Percentiles rank a stretch among this genome's conserved stretches.
Evolutionary conservation across 1,140 invertebrate species (phyloP).

Genomic region (Melanaphis sacchari): DNA sequence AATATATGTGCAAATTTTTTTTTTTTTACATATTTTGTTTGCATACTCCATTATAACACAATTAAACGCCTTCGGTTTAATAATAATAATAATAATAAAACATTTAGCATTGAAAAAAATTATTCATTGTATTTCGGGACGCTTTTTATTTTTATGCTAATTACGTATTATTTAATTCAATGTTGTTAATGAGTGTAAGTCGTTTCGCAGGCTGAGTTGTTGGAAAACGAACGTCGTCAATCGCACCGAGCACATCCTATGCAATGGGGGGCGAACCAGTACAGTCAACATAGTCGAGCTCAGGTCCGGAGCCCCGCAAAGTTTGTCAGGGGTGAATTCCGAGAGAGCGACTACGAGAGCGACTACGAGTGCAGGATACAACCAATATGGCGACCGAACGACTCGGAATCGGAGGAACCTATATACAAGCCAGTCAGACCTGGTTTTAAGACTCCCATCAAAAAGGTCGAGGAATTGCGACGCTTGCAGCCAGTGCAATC

Average conservation of each 20-base stretch:
- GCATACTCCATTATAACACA: neutral
- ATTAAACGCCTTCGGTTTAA: neutral
- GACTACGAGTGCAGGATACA: conserved; percentile 74
- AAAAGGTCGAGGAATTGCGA: neutral
- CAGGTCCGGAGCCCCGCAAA: conserved; percentile 69
- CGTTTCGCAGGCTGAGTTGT: neutral
- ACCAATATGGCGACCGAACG: conserved; percentile 69
- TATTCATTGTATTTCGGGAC: neutral
- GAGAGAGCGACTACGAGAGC: conserved; percentile 77
- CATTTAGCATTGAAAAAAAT: neutral
- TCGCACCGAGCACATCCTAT: neutral
- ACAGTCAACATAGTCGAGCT: conserved; percentile 58
- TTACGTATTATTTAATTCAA: neutral
- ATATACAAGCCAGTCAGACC: conserved; percentile 69
- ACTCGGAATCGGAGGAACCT: conserved; percentile 67
- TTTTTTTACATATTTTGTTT: neutral
- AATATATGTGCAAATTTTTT: neutral
- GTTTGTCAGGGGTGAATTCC: conserved; percentile 75
- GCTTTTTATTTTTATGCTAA: neutral
- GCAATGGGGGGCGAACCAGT: neutral
- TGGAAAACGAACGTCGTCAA: conserved; percentile 21
- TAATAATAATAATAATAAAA: neutral
- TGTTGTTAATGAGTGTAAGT: conserved; percentile 29
- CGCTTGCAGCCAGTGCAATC: neutral
- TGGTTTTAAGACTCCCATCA: conserved; percentile 65